Evolutionary conservation across 2,888 invertebrate genomes (phyloP).

Genomic region (Drosophila neutralis): DNA sequence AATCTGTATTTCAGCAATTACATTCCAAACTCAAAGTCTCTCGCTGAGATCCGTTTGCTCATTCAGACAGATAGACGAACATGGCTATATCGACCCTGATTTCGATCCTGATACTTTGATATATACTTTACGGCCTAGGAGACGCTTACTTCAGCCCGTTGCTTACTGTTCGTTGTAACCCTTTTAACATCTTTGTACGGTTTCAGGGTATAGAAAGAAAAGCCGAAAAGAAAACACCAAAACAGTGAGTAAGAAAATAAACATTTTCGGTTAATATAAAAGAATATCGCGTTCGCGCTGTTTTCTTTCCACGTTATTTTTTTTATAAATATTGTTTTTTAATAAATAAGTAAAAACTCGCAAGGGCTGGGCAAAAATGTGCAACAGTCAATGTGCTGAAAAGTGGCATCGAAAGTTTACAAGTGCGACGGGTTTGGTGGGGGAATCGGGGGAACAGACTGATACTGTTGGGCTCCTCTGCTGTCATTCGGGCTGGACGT

Average conservation of each 20-base stretch:
- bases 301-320: constrained; percentile 30
- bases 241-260: constrained; percentile 52
- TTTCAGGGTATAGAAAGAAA: not conserved
- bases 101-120: not conserved
- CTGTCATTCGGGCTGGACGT: constrained; percentile 20
- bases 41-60: not conserved
- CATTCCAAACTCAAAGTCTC: not conserved
- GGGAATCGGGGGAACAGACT: not conserved
- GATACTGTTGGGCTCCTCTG: constrained; percentile 11
- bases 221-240: constrained; percentile 20
- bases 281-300: constrained; percentile 36
- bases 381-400: constrained; percentile 73
- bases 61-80: not conserved
- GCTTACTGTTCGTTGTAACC: not conserved
- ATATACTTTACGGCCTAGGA: not conserved
- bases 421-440: constrained; percentile 13
- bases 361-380: constrained; percentile 48
- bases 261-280: constrained; percentile 71
- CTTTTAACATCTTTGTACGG: not conserved
- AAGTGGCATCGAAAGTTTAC: constrained; percentile 65
- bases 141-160: not conserved
- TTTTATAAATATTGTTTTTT: constrained; percentile 34
- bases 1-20: not conserved
- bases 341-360: constrained; percentile 70
- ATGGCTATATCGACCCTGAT: not conserved